Base-by-base conservation (phyloP, 2,888 invertebrate species). In the Timandra comae region DNA sequence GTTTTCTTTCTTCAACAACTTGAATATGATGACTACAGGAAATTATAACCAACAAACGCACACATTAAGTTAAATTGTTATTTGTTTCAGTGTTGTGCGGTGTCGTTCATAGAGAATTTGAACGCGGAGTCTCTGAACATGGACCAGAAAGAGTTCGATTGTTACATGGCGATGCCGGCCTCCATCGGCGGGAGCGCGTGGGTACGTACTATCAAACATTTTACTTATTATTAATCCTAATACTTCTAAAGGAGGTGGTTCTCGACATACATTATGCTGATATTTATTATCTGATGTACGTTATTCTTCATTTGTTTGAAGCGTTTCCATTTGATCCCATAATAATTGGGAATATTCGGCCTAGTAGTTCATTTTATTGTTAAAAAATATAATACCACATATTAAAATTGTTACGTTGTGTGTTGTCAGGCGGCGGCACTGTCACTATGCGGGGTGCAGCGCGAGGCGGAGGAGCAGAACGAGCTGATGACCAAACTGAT, bases 81-180 rank as follows among this genome's bases (percentile, higher is more conserved):
- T 33, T 33, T 10, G 19, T 53, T 64, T 85, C 71, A 97, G 94
- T 99, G 98, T 61, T 99, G 98, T 75, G 99, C 99, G 2, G 96
- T 99, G 20, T 94, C 96, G 6, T 99, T 99, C 76, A 97, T 99
- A 46, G 98, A 99, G 84, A 96, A 97, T 65, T 79, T 99, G 56
- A 97, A 94, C 3, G 96, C 96, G 1, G 96, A 97, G 63, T 97
- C 97, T 1, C 85, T 99, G 33, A 95, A 91, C 64, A 94, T 99
- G 91, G 91, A 94, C 8, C 90, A 91, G 58, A 93, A 94, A 49
- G 98, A 99, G 75, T 99, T 98, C 65, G 92, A 97, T 52, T 92
- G 94, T 11, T 95, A 97, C 74, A 97, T 86, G 86, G 76, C 84
- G 28, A 82, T 86, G 81, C 86, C 86, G 1, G 84, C 99, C 87